phyloP scores from a whole-genome alignment of 2,888 invertebrate species.

The Seira sanloemensis region DNA sequence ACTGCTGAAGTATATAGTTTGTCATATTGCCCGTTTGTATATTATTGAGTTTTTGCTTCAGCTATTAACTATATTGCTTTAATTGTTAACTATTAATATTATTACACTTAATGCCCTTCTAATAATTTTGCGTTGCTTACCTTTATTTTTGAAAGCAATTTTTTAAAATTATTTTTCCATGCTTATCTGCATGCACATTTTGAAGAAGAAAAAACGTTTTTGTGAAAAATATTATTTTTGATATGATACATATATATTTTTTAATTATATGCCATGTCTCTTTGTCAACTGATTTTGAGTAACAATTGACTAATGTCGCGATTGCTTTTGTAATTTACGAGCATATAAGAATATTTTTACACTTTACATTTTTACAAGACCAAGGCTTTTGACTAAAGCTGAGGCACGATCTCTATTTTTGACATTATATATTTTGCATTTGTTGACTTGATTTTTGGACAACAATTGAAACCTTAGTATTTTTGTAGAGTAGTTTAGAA shows the following conservation, averaged over 20 bases:
- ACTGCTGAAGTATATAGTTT: too few relatives aligned
- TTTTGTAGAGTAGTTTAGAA: too few relatives aligned
- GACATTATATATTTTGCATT: slow-evolving; percentile 19
- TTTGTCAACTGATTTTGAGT: background rate
- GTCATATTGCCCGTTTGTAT: too few relatives aligned
- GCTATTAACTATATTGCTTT: too few relatives aligned
- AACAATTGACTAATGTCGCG: background rate
- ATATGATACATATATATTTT: slow-evolving; percentile 47
- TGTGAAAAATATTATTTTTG: slow-evolving; percentile 61
- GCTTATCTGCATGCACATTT: slow-evolving; percentile 51
- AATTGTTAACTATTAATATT: too few relatives aligned
- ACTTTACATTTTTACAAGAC: background rate
- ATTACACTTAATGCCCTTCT: too few relatives aligned
- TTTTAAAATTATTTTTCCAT: too few relatives aligned
- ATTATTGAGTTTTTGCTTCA: too few relatives aligned
- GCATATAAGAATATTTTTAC: background rate
- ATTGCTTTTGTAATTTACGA: background rate
- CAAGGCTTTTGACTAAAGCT: background rate
- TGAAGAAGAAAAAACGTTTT: slow-evolving; percentile 64
- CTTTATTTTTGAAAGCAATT: too few relatives aligned
- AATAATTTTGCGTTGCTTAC: too few relatives aligned
- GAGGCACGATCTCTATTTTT: slow-evolving; percentile 16
- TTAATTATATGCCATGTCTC: slow-evolving; percentile 53
- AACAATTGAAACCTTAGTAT: too few relatives aligned
- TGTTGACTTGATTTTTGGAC: slow-evolving; percentile 8